Conservation (phyloP, 2,113 vertebrate species). For the Ellobius talpinus region DNA sequence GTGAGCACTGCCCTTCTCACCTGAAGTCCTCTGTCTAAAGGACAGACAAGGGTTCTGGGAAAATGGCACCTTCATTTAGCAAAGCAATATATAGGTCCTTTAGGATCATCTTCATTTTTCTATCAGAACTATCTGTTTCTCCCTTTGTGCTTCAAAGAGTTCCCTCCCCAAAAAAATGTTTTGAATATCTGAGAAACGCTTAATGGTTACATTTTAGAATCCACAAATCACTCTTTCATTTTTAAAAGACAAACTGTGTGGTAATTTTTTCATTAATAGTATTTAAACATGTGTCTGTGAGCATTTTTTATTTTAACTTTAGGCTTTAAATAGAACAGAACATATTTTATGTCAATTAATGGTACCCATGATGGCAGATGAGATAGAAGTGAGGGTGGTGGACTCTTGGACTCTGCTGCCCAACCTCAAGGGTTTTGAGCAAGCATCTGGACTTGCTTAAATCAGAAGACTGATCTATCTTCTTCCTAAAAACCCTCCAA, state of each 20-base stretch:
- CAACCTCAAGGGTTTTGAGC: slow-evolving; percentile 14
- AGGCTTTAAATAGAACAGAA: not conserved
- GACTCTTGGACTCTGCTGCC: not conserved
- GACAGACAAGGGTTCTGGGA: not conserved
- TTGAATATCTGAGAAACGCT: slow-evolving; percentile 3
- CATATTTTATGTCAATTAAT: slow-evolving; percentile 37
- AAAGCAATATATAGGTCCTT: slow-evolving; percentile 48
- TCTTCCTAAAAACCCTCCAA: slow-evolving; percentile 55
- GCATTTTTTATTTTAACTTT: not conserved
- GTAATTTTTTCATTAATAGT: not conserved
- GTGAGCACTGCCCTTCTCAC: not conserved
- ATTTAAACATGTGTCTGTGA: not conserved
- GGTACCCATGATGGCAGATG: slow-evolving; percentile 7
- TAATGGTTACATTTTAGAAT: slow-evolving; percentile 2
- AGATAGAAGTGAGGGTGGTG: not conserved
- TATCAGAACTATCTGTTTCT: slow-evolving; percentile 66
- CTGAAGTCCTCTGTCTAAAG: slow-evolving; percentile 52
- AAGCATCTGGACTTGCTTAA: not conserved
- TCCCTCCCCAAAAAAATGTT: not conserved
- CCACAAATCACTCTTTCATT: not conserved
- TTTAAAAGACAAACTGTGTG: not conserved
- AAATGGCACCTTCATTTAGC: slow-evolving; percentile 46
- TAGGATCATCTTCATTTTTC: slow-evolving; percentile 54
- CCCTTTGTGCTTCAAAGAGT: slow-evolving; percentile 63
- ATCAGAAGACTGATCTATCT: slow-evolving; percentile 5